Conservation (phyloP, 2,797 vertebrate genomes). For the Zenarchopterus dispar region DNA sequence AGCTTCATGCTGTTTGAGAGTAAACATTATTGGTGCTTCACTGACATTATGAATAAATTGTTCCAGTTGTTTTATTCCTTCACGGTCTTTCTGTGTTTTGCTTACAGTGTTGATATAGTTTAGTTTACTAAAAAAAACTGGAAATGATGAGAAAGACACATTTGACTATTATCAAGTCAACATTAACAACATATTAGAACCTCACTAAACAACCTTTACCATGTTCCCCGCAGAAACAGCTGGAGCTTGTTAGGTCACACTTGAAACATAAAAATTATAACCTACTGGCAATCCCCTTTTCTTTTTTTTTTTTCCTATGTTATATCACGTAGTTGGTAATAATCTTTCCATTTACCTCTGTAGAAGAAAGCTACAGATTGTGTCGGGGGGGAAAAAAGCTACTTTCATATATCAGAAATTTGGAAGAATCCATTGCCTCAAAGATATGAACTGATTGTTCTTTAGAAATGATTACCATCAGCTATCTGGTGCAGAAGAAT, state of each 20-base stretch:
- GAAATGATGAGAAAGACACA: not conserved
- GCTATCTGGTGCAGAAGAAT: not conserved
- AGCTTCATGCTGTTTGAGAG: conserved; percentile 50
- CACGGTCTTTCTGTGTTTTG: conserved; percentile 3
- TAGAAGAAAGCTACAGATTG: not conserved
- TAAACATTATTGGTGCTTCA: conserved; percentile 46
- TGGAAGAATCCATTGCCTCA: too few relatives aligned
- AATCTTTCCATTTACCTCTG: not conserved
- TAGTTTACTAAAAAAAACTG: not conserved
- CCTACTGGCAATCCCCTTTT: too few relatives aligned
- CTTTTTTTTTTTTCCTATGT: too few relatives aligned
- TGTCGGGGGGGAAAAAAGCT: not conserved
- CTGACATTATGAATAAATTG: conserved; percentile 59
- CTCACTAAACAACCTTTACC: too few relatives aligned
- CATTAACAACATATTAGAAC: not conserved
- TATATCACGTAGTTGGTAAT: not conserved
- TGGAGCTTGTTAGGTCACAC: too few relatives aligned
- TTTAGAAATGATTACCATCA: not conserved
- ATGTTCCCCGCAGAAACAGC: too few relatives aligned
- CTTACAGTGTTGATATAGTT: not conserved
- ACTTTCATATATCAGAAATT: too few relatives aligned
- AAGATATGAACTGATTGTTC: not conserved
- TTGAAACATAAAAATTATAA: too few relatives aligned
- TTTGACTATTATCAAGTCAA: not conserved
- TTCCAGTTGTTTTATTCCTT: conserved; percentile 35